phyloP scores from a whole-genome alignment of 2,888 invertebrate species.

The Merodon equestris region DNA sequence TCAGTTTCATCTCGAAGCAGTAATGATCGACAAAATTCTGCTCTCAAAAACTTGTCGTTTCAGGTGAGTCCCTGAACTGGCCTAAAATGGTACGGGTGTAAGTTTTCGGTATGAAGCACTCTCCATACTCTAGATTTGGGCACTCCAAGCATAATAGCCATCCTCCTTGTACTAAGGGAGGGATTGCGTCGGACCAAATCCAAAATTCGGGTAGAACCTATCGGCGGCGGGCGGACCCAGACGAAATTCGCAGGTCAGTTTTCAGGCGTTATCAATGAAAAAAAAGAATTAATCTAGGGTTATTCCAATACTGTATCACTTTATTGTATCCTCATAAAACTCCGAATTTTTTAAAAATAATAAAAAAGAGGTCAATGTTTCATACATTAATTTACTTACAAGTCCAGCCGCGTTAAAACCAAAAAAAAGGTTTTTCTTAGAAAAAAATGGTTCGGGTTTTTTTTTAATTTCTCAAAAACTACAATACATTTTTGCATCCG shows the following conservation, averaged over 20 bases:
- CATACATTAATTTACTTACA: neutral
- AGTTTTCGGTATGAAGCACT: neutral
- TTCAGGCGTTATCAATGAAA: neutral
- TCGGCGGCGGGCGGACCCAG: neutral
- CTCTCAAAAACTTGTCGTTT: too few species aligned
- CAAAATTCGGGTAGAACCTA: constrained; percentile 3
- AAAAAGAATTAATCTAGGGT: neutral
- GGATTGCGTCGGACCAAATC: neutral
- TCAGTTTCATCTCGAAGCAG: neutral
- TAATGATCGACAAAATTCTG: too few species aligned
- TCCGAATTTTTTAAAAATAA: neutral
- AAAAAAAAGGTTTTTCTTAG: too few species aligned
- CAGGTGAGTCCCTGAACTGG: neutral
- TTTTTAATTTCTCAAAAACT: too few species aligned
- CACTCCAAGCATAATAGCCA: neutral
- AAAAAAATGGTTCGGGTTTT: too few species aligned
- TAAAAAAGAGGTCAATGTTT: constrained; percentile 1
- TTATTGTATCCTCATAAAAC: neutral
- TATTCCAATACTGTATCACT: neutral
- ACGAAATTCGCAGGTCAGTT: neutral
- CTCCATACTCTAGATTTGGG: neutral
- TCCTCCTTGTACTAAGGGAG: constrained; percentile 4
- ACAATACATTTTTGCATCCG: too few species aligned
- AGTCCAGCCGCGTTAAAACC: neutral
- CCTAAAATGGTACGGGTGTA: constrained; percentile 2